Conservation (phyloP, 2,888 invertebrate genomes). For the Pachliopta kotzebuea region DNA sequence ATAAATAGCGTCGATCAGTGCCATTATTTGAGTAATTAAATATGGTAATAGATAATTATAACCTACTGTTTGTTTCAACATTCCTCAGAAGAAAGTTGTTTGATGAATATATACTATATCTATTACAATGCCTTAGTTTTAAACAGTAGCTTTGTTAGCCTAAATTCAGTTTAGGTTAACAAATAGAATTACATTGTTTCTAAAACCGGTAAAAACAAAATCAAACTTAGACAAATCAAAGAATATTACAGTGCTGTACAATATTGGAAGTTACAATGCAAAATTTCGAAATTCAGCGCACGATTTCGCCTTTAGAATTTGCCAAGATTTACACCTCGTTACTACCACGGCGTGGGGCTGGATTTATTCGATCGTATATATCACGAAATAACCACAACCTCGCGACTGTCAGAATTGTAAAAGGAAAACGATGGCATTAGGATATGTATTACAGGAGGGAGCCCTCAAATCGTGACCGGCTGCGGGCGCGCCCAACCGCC, state of each 20-base stretch:
- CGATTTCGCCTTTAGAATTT: conserved; percentile 1
- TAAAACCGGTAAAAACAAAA: no score
- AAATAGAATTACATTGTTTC: no score
- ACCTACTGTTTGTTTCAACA: conserved; percentile 13
- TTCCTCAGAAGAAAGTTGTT: conserved; percentile 8
- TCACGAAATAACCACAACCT: conserved; percentile 24
- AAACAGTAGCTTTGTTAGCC: no score
- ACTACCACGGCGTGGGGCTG: conserved; percentile 12
- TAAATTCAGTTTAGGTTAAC: no score
- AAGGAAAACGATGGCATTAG: conserved; percentile 31
- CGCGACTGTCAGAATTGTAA: conserved; percentile 29
- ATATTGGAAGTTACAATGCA: background rate
- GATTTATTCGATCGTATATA: conserved; percentile 25
- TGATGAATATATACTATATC: background rate
- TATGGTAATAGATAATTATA: conserved; percentile 14
- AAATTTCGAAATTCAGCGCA: conserved; percentile 4
- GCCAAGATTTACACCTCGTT: conserved; percentile 18
- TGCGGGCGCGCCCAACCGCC: conserved; percentile 47
- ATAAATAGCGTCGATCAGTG: background rate
- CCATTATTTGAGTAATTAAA: conserved; percentile 14
- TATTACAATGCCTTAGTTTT: background rate
- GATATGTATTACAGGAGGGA: conserved; percentile 36
- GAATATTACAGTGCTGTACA: background rate
- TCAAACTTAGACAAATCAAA: background rate
- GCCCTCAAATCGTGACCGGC: conserved; percentile 65